A percentile compares a stretch with the other conserved stretches of the same genome.
Conservation (phyloP, 2,888 invertebrate genomes). For the Litoditis marina region DNA sequence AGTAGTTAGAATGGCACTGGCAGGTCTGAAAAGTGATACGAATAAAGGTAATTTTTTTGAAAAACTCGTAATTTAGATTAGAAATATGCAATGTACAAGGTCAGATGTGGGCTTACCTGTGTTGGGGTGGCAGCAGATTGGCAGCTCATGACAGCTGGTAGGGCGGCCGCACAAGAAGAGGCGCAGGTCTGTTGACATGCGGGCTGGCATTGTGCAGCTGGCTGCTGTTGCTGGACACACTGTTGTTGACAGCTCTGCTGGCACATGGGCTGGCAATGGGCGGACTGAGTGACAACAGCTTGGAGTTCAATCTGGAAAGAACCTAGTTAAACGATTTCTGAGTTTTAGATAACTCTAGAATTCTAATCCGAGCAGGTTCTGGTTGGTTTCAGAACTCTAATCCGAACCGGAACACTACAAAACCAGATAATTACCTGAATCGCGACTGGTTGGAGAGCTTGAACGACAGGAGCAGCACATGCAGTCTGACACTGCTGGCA, state of each 20-base stretch:
- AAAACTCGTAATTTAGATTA: no score
- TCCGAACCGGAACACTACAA: no score
- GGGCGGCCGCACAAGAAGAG: conserved; percentile 21
- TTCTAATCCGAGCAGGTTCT: no score
- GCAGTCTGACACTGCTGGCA: conserved; percentile 28
- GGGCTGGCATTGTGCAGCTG: conserved; percentile 31
- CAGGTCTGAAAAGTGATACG: no score
- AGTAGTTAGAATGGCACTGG: conserved; percentile 30
- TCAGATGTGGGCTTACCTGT: no score
- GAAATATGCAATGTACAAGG: no score
- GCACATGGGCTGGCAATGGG: conserved; percentile 40
- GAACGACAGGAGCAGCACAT: conserved; percentile 19
- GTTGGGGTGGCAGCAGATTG: conserved; percentile 29
- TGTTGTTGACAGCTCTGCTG: conserved; percentile 37
- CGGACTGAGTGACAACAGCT: conserved; percentile 29
- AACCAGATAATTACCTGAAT: neutral
- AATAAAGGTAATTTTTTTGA: no score
- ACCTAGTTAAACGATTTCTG: no score
- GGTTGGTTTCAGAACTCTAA: no score
- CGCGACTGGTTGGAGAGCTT: no score
- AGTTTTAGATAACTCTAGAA: no score
- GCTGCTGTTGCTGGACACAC: conserved; percentile 39
- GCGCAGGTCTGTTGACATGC: conserved; percentile 39
- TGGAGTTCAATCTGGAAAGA: conserved; percentile 33
- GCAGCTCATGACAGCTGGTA: no score